These are phyloP conservation scores for Beaufortia kweichowensis DNA, from an alignment of 2,113 vertebrate genomes.

Conservation along the genomic window DNA sequence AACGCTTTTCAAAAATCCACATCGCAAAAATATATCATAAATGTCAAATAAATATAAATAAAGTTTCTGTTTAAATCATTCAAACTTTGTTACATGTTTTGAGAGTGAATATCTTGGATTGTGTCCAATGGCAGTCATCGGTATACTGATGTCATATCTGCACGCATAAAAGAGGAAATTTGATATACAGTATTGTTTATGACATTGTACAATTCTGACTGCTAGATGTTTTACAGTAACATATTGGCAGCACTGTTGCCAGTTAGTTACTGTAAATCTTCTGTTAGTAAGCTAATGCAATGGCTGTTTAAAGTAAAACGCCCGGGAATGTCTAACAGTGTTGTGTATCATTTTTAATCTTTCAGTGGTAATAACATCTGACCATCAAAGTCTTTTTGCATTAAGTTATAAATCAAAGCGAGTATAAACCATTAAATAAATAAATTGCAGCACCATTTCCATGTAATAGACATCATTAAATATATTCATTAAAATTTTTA, in stretches of 20 bases:
- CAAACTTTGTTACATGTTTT: neutral
- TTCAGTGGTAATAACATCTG: neutral
- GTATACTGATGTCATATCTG: neutral
- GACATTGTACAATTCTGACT: too few species aligned
- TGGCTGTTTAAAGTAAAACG: too few species aligned
- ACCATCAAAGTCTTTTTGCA: neutral
- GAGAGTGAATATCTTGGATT: neutral
- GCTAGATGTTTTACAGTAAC: too few species aligned
- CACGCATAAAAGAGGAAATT: neutral
- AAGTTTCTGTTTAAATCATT: neutral
- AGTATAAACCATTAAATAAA: neutral
- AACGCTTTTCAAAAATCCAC: slow-evolving; percentile 54
- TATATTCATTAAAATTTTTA: neutral
- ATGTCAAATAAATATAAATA: slow-evolving; percentile 32
- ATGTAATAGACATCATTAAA: neutral
- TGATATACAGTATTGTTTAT: too few species aligned
- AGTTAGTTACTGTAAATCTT: too few species aligned
- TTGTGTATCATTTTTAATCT: too few species aligned
- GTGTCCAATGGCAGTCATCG: neutral
- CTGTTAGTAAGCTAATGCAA: too few species aligned
- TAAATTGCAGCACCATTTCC: neutral
- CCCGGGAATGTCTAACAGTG: too few species aligned
- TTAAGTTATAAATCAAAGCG: neutral
- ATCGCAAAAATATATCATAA: slow-evolving; percentile 52
- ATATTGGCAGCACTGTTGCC: too few species aligned